These are phyloP conservation scores for Plectus sambesii DNA, from an alignment of 1,140 invertebrate species.

Conservation along the genomic window DNA sequence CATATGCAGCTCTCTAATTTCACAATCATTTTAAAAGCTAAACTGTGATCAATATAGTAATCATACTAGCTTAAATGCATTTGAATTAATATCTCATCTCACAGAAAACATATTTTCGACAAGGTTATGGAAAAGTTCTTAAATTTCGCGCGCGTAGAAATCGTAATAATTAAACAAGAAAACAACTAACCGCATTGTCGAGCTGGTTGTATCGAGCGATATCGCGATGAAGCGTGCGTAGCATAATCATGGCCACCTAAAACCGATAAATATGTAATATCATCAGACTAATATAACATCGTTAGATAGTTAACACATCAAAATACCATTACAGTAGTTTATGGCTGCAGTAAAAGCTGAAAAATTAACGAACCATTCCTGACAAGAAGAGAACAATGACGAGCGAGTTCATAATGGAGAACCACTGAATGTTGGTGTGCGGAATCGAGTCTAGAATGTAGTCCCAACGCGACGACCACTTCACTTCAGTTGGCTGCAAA, in stretches of 20 bases:
- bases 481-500: conserved; percentile 65
- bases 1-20: no score
- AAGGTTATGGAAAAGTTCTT: not conserved
- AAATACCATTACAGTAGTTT: conserved; percentile 4
- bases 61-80: no score
- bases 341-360: not conserved
- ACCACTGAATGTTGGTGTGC: conserved; percentile 98
- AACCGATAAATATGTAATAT: conserved; percentile 3
- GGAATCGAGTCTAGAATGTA: conserved; percentile 96
- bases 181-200: conserved; percentile 50
- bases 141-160: not conserved
- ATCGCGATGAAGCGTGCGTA: conserved; percentile 92
- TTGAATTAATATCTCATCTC: no score
- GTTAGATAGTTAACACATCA: not conserved
- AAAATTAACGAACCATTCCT: conserved; percentile 75
- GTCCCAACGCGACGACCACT: conserved; percentile 98
- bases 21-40: no score
- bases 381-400: conserved; percentile 61
- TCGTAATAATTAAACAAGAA: not conserved
- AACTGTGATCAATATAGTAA: no score
- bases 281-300: not conserved
- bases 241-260: conserved; percentile 76
- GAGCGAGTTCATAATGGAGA: conserved; percentile 56
- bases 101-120: no score
- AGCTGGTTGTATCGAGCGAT: conserved; percentile 94